phyloP scores from a whole-genome alignment of 2,888 invertebrate species.

The Eugnorisma glareosa region DNA sequence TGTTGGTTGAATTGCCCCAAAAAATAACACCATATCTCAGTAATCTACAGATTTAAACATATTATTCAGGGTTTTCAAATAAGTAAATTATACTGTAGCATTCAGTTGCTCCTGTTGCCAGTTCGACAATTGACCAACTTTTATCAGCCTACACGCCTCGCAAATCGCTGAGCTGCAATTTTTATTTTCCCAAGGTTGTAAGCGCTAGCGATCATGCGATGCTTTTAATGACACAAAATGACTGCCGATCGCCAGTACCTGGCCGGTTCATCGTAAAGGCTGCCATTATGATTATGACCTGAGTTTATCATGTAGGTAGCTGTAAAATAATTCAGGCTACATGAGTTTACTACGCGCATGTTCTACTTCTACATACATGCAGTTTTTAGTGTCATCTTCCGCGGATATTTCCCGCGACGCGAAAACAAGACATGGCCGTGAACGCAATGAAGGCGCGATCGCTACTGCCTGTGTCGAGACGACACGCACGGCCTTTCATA shows the following conservation, averaged over 20 bases:
- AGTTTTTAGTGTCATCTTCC: not conserved
- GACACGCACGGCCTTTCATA: no score
- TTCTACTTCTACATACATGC: not conserved
- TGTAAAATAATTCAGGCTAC: not conserved
- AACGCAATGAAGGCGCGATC: no score
- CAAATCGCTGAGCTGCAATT: not conserved
- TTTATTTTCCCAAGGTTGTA: not conserved
- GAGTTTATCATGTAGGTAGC: not conserved
- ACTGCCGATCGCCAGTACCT: not conserved
- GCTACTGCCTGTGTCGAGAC: not conserved
- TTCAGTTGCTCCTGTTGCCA: not conserved
- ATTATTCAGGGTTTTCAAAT: not conserved
- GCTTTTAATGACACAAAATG: not conserved
- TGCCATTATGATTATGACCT: not conserved
- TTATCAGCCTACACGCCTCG: not conserved
- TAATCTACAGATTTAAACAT: not conserved
- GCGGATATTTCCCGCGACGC: no score
- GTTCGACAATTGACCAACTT: constrained; percentile 7
- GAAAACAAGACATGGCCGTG: no score
- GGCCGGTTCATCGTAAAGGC: not conserved
- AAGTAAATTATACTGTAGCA: not conserved
- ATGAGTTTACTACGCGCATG: not conserved
- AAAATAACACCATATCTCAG: no score
- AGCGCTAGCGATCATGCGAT: not conserved
- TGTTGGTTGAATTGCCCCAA: no score